phyloP scores from a whole-genome alignment of 2,113 vertebrate species.

The Leucosticte australis region DNA sequence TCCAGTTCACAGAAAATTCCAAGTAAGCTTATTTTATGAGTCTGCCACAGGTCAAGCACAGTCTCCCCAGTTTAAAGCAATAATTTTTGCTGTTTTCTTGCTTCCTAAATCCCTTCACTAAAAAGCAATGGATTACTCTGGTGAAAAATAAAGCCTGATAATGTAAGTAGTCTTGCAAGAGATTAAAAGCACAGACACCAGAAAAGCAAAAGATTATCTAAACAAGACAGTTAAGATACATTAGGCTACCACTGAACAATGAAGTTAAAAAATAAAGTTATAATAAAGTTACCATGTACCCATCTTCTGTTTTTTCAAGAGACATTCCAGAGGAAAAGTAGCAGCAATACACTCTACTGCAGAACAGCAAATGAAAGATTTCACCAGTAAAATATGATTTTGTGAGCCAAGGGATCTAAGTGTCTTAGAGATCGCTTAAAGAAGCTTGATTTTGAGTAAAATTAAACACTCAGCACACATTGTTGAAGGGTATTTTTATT shows the following conservation, averaged over 20 bases:
- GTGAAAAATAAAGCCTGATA: neutral
- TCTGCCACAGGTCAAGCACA: neutral
- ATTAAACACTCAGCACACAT: neutral
- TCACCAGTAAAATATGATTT: neutral
- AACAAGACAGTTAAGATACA: neutral
- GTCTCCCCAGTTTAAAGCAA: neutral
- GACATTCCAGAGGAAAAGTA: neutral
- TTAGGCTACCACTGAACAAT: neutral
- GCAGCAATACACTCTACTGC: neutral
- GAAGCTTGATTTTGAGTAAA: neutral
- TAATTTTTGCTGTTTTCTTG: neutral
- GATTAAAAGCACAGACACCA: neutral
- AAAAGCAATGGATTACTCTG: neutral
- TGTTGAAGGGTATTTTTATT: neutral
- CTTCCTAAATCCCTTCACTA: neutral
- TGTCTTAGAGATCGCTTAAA: neutral
- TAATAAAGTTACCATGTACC: neutral
- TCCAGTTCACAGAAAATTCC: neutral
- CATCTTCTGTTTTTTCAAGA: neutral
- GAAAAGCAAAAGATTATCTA: neutral
- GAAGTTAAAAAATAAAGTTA: neutral
- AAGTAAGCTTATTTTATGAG: neutral
- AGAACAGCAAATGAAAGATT: neutral
- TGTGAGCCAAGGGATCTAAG: neutral
- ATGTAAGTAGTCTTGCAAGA: neutral